Conservation (phyloP, 1,140 invertebrate species). For the Nasonia longicornis region DNA sequence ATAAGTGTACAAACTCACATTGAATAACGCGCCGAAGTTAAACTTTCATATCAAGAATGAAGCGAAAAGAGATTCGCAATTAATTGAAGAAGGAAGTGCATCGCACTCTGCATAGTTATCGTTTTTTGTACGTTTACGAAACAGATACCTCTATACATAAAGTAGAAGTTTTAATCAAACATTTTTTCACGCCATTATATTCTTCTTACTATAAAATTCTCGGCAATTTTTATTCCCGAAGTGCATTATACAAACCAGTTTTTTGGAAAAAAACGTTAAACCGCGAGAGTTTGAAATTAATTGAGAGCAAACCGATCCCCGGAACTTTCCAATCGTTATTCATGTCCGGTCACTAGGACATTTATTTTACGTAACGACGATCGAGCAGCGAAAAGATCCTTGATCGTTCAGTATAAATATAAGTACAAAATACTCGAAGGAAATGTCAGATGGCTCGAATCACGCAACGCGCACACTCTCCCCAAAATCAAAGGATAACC, state of each 20-base stretch:
- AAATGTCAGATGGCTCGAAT: too few species aligned
- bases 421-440: neutral
- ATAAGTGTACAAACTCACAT: neutral
- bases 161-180: neutral
- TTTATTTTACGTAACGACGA: neutral
- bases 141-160: too few species aligned
- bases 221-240: too few species aligned
- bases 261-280: too few species aligned
- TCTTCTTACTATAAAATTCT: too few species aligned
- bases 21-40: neutral
- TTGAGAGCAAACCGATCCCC: neutral
- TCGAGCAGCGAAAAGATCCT: neutral
- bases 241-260: too few species aligned
- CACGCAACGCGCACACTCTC: too few species aligned
- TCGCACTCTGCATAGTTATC: neutral
- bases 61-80: neutral
- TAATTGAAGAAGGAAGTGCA: neutral
- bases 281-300: too few species aligned
- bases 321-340: constrained; percentile 3
- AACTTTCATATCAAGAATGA: constrained; percentile 11
- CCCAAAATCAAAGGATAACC: too few species aligned
- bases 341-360: neutral
- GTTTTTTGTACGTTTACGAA: neutral
- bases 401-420: too few species aligned
- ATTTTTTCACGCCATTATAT: too few species aligned